Evolutionary conservation across 2,113 vertebrate species (phyloP).

Genomic region (Entosphenus tridentatus): DNA sequence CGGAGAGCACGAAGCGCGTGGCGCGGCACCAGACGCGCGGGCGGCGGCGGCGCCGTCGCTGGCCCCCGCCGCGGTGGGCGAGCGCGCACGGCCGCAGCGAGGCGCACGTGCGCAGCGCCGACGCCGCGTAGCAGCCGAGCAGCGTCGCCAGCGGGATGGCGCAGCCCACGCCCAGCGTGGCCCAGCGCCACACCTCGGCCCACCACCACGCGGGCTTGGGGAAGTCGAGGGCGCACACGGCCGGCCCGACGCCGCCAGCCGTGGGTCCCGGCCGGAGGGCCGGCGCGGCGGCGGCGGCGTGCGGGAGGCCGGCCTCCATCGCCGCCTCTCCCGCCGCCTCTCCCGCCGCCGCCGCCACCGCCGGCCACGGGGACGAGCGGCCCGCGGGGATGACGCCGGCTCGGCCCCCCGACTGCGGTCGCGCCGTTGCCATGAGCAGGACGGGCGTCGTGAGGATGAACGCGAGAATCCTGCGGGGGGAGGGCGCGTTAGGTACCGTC

Average conservation of each 20-base stretch:
- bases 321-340: no score
- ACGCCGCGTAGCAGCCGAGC: background rate
- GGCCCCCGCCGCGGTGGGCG: background rate
- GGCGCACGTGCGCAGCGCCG: background rate
- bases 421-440: background rate
- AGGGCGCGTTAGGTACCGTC: no score
- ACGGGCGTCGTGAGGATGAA: conserved; percentile 1
- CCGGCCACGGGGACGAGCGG: no score
- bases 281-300: background rate
- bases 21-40: conserved; percentile 1
- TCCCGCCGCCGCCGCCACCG: no score
- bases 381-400: no score
- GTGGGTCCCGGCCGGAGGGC: background rate
- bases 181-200: conserved; percentile 6
- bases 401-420: background rate
- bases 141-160: background rate
- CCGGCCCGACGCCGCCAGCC: background rate
- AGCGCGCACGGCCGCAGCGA: background rate
- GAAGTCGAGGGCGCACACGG: background rate
- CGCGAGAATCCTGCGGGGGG: conserved; percentile 4
- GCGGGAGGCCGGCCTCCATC: background rate
- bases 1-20: background rate
- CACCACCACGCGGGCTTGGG: conserved; percentile 2
- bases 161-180: background rate
- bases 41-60: background rate